Conservation (phyloP, 2,797 vertebrate genomes). For the Neomorphus geoffroyi region DNA sequence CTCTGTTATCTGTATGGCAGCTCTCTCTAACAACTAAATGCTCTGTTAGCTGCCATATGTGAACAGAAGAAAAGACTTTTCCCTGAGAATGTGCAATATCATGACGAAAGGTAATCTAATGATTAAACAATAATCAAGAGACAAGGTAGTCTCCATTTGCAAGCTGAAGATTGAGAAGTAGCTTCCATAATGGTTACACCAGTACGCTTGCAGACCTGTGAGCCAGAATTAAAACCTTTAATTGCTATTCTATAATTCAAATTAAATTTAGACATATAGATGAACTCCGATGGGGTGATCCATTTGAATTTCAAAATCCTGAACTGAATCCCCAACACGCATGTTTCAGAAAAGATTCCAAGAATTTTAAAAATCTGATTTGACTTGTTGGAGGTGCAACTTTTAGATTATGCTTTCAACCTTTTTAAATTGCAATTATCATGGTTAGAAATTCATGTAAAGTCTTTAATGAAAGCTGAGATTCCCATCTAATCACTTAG, state of each 20-base stretch:
- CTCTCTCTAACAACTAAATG: not conserved
- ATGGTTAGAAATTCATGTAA: not conserved
- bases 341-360: not conserved
- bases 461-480: not conserved
- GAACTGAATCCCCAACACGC: not conserved
- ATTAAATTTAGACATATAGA: not conserved
- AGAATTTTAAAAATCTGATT: not conserved
- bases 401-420: not conserved
- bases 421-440: not conserved
- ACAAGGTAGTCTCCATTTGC: not conserved
- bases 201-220: not conserved
- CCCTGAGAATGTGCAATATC: not conserved
- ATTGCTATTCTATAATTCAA: not conserved
- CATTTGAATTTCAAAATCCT: not conserved
- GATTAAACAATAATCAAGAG: not conserved
- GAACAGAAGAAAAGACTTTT: not conserved
- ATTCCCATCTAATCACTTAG: not conserved
- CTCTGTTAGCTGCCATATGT: not conserved
- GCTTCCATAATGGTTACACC: not conserved
- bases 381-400: not conserved
- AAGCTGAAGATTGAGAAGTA: not conserved
- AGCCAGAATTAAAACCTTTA: not conserved
- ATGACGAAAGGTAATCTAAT: not conserved
- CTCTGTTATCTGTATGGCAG: not conserved
- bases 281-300: not conserved